Conservation (phyloP, 2,797 vertebrate genomes). For the Eupleurogrammus muticus region DNA sequence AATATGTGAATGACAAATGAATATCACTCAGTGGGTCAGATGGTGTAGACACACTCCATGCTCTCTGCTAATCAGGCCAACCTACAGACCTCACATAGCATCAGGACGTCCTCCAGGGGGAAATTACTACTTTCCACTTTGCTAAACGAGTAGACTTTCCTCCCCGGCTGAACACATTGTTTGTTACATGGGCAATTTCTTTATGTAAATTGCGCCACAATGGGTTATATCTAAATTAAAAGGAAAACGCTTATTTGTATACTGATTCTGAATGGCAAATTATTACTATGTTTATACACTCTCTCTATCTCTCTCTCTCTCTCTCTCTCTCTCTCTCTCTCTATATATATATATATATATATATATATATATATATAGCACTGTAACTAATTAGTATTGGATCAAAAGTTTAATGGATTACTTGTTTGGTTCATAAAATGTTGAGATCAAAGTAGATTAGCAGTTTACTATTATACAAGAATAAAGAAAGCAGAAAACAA, state of each 20-base stretch:
- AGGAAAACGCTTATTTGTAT: conserved; percentile 56
- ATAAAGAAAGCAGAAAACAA: too few species aligned
- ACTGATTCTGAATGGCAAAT: conserved; percentile 46
- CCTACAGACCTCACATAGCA: conserved; percentile 76
- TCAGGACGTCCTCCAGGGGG: conserved; percentile 77
- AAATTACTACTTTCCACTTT: conserved; percentile 76
- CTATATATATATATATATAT: too few species aligned
- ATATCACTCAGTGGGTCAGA: conserved; percentile 81
- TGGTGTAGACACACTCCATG: conserved; percentile 82
- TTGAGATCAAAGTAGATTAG: too few species aligned
- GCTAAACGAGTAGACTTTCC: conserved; percentile 68
- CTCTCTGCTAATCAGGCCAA: conserved; percentile 80
- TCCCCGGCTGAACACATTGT: conserved; percentile 66
- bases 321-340: too few species aligned
- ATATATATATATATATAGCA: too few species aligned
- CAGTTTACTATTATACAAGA: too few species aligned
- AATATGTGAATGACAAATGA: conserved; percentile 83
- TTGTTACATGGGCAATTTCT: conserved; percentile 74
- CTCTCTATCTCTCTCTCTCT: too few species aligned
- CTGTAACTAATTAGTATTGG: too few species aligned
- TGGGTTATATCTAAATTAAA: conserved; percentile 61
- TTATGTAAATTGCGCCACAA: conserved; percentile 67
- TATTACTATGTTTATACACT: conserved; percentile 43
- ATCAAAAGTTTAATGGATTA: too few species aligned
- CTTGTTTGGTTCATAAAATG: too few species aligned